These are phyloP conservation scores for Loris lydekkerianus DNA, from an alignment of 2,797 vertebrate species.

Conservation along the genomic window DNA sequence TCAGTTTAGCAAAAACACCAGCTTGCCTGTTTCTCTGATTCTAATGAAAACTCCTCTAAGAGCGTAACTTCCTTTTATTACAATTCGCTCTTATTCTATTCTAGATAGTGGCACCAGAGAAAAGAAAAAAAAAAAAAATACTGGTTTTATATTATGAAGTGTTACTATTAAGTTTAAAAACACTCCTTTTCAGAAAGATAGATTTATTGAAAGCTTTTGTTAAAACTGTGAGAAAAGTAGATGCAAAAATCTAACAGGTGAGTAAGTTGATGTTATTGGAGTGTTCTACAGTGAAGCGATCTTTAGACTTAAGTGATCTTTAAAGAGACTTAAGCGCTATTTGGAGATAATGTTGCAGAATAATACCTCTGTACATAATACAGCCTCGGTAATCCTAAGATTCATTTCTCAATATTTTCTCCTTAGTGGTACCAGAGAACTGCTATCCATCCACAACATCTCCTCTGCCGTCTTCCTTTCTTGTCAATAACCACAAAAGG, in stretches of 20 bases:
- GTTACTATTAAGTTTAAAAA: constrained; percentile 61
- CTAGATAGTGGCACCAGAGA: constrained; percentile 23
- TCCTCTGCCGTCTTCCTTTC: not conserved
- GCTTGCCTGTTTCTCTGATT: not conserved
- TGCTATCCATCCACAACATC: not conserved
- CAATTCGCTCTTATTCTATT: constrained; percentile 72
- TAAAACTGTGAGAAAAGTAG: constrained; percentile 63
- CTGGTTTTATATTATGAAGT: constrained; percentile 48
- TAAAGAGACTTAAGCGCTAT: constrained; percentile 29
- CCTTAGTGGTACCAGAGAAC: constrained; percentile 13
- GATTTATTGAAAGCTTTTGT: constrained; percentile 58
- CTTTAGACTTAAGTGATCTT: constrained; percentile 52
- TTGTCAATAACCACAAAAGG: not conserved
- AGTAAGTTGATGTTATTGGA: constrained; percentile 26
- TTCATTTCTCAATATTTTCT: constrained; percentile 46
- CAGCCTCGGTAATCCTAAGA: constrained; percentile 26
- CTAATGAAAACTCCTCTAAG: not conserved
- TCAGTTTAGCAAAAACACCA: constrained; percentile 62
- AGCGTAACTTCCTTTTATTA: constrained; percentile 66
- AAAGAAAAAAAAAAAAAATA: constrained; percentile 32
- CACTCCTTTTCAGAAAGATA: constrained; percentile 3
- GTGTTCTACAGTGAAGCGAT: constrained; percentile 30
- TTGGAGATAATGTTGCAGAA: constrained; percentile 22
- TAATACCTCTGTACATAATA: constrained; percentile 40
- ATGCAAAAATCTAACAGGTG: constrained; percentile 25